Evolutionary conservation across 2,888 invertebrate species (phyloP), one percentile per base, ranked within the genome.

Genomic region (Tubulanus polymorphus): DNA sequence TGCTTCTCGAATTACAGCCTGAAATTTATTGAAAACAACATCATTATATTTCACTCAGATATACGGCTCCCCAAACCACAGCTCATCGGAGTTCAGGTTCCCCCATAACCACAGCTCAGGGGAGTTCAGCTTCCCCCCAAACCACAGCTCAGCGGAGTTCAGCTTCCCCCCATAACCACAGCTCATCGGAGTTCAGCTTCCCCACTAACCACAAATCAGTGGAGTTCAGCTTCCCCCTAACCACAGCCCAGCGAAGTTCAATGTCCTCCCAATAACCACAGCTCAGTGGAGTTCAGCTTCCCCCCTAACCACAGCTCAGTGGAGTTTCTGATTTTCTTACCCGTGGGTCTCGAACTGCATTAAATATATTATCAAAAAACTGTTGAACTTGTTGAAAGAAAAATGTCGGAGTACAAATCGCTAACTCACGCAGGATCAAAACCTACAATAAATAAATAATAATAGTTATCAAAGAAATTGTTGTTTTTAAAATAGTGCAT

Each of bases 321-420:
- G 35, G n/a, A 12, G 10, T 32, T 32, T 12, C n/a, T 10, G 10
- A 12, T n/a, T 12, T 10, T n/a, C 35, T n/a, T 12, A 32, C 10
- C n/a, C 35, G 10, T n/a, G 10, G 35, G n/a, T 96, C 95, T 67
- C 91, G 87, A 47, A 95, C 86, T 0, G 93, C 93, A 73, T 89
- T 88, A 70, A 95, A 90, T 62, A 96, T 93, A 53, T 91, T 87
- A 61, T 95, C 95, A 76, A 96, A 95, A 63, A 81, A 82, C 57
- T 75, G 72, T 37, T 75, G 75, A n/a, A 79, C 75, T 61, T 79
- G 75, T 63, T 81, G 80, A 60, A 79, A 97, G 79, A 99, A 99
- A 77, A 95, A 94, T 8, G 96, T 96, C 0, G 96, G 96, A 83
- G 95, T 92, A 10, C 91, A 91, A 30, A 92, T 87, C 2, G 97